Base-by-base conservation (phyloP, 2,113 vertebrate genomes). In the Vulpes vulpes region DNA sequence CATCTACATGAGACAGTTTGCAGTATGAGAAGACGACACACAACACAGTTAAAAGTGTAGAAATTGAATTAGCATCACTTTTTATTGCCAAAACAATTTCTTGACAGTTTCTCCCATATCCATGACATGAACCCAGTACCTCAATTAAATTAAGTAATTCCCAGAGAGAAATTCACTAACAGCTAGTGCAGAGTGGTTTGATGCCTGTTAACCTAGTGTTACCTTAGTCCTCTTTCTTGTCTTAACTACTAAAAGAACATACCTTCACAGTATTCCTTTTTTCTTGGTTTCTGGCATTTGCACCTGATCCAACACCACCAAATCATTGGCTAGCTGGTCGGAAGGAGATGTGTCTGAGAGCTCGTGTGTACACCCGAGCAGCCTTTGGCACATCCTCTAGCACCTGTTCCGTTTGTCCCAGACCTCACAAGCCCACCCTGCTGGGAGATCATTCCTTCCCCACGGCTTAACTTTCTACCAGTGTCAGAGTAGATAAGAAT, bases 1-100 rank as follows among this genome's bases (percentile, higher is more conserved):
- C 22, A 23, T 93, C 73, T 55, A n/a, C 43, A 0, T 67, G 73
- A 88, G 82, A 69, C 25, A 23, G 10, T 64, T 8, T 95, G 17
- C 32, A 95, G 12, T 73, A 1, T 16, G 59, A 60, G 73, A 91
- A 92, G 71, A 91, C 27, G 69, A 59, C 67, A 35, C 20, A 8
- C n/a, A 32, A 11, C 55, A 91, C 55, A 82, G 65, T 86, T 71
- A 60, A 57, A 89, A 53, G n/a, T 49, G 6, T 84, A 88, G 82
- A 84, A 74, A 43, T 96, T 32, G 49, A 83, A 81, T 78, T 64
- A 53, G 11, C n/a, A 65, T 86, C 51, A 57, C 65, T 69, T 97
- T 97, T 97, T 97, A 81, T 97, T 98, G 98, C 98, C 98, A 98
- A 99, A 98, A 95, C 35, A 92, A 96, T 95, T 95, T 95, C 0